These are phyloP conservation scores for Aphelenchoides fujianensis DNA, from an alignment of 1,140 invertebrate species.

Conservation along the genomic window DNA sequence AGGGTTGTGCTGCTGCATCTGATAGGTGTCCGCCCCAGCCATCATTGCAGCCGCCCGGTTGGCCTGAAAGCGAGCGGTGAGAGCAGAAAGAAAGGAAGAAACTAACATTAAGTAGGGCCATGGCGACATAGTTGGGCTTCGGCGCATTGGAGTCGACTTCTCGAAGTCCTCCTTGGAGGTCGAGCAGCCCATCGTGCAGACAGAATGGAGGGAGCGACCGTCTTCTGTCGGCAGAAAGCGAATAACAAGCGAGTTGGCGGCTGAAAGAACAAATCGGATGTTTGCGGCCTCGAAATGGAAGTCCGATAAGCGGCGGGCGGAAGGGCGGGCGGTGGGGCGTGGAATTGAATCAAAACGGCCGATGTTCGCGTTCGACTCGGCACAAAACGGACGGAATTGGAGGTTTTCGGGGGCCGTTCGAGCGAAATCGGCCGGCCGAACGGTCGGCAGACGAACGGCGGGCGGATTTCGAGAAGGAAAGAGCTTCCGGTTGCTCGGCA, in stretches of 20 bases:
- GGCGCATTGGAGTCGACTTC: slow-evolving; percentile 7
- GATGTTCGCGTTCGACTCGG: no score
- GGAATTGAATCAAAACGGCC: not conserved
- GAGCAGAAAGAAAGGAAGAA: not conserved
- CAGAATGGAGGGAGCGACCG: not conserved
- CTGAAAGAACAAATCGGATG: no score
- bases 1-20: slow-evolving; percentile 20
- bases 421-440: not conserved
- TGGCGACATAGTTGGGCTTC: slow-evolving; percentile 17
- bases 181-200: slow-evolving; percentile 24
- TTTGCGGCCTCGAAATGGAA: not conserved
- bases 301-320: not conserved
- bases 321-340: not conserved
- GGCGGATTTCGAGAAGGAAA: not conserved
- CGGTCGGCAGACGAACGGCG: not conserved
- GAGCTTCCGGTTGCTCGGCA: not conserved
- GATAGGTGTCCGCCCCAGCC: slow-evolving; percentile 30
- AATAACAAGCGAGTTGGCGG: not conserved
- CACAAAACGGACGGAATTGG: no score
- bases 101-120: slow-evolving; percentile 29
- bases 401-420: no score
- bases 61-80: slow-evolving; percentile 24
- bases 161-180: slow-evolving; percentile 26
- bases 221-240: not conserved
- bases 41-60: slow-evolving; percentile 34